Conservation (phyloP, 1,140 invertebrate species). For the Phymorhynchus buccinoides region DNA sequence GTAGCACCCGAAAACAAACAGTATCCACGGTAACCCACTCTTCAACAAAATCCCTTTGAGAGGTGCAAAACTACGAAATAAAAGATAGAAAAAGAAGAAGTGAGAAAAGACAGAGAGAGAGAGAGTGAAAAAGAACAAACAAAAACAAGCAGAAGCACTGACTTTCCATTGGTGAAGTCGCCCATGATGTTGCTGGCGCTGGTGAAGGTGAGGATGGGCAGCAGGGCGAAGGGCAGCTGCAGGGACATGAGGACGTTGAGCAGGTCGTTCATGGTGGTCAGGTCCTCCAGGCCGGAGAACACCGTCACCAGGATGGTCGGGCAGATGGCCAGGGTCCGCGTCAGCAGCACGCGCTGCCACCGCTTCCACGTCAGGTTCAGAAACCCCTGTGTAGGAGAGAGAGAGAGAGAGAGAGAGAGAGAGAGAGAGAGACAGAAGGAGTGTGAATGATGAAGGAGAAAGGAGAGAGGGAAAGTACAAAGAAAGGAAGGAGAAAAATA, state of each 20-base stretch:
- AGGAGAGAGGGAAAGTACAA: too few species aligned
- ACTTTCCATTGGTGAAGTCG: conserved; percentile 69
- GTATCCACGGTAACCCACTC: background rate
- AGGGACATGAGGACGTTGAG: conserved; percentile 92
- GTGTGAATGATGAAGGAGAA: too few species aligned
- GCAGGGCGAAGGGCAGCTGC: conserved; percentile 81
- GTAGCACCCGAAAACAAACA: conserved; percentile 39
- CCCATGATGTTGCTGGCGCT: conserved; percentile 85
- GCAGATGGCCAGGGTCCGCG: conserved; percentile 88
- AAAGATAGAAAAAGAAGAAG: background rate
- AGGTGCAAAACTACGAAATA: too few species aligned
- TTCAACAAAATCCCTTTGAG: background rate
- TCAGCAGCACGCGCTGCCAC: conserved; percentile 91
- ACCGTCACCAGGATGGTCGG: conserved; percentile 90
- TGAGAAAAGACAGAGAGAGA: background rate
- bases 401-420: too few species aligned
- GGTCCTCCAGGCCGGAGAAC: conserved; percentile 81
- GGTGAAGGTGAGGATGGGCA: conserved; percentile 92
- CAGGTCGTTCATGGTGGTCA: conserved; percentile 91
- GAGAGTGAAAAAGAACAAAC: background rate
- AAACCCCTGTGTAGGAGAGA: conserved; percentile 80
- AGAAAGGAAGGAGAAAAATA: too few species aligned
- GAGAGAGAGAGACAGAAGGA: too few species aligned
- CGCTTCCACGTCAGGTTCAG: conserved; percentile 89
- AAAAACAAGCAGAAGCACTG: conserved; percentile 41